Base-by-base conservation (phyloP, 1,140 invertebrate species). In the Plectrocnemia conspersa region DNA sequence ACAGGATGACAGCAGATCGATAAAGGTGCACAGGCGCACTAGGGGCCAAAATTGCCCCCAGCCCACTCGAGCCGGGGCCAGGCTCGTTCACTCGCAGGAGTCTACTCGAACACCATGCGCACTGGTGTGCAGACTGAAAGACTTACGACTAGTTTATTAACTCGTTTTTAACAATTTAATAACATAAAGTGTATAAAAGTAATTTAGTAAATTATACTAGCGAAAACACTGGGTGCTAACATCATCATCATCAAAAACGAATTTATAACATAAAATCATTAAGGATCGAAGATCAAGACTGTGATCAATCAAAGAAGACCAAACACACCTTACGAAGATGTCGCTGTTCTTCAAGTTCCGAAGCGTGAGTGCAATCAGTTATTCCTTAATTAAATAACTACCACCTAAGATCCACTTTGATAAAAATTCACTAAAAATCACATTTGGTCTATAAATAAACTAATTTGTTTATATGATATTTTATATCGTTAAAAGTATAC, bases 271-370 rank as follows among this genome's bases (percentile, higher is more conserved):
- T 21, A 41, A 19, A 16, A 21, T 21, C n/a, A 9, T 15, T 38
- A 9, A 16, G 7, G 7, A 4, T 41, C 3, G 38, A 41, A 11
- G 11, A 41, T 15, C 15, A 9, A 10, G 11, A 18, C n/a, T 21
- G 13, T 21, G n/a, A 41, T 9, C 21, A 18, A 15, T 15, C 38
- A 15, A 41, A 18, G 38, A 21, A 15, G 21, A 41, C n/a, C 19
- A 44, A 25, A 15, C 22, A 44, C 22, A 19, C 13, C 15, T 40
- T 18, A 18, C 15, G 10, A 42, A 47, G 36, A 61, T 61, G 59
- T 61, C 59, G 29, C 47, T 58, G 46, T 61, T 61, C 52, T 61
- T 61, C 45, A 61, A 61, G 41, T 61, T 61, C 29, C 54, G 59
- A 58, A 61, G 41, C 32, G 59, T 61, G 41, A 61, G 59, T 61